These are phyloP conservation scores for Gymnocheta viridis DNA, from an alignment of 2,888 invertebrate genomes.

Conservation along the genomic window DNA sequence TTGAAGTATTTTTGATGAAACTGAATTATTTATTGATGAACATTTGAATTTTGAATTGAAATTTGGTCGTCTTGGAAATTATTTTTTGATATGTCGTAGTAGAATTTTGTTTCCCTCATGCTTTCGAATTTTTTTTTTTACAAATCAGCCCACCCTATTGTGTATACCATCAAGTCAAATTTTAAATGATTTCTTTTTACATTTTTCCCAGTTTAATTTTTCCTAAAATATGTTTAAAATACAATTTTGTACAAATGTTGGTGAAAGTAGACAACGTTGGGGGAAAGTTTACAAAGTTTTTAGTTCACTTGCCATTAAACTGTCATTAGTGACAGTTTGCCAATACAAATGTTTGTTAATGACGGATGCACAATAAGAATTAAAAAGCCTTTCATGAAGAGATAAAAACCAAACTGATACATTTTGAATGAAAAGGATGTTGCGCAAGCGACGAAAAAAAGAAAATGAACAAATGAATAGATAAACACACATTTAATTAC, in stretches of 20 bases:
- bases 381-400: slow-evolving; percentile 9
- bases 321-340: slow-evolving; percentile 68
- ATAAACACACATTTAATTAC: neutral
- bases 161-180: neutral
- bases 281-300: slow-evolving; percentile 32
- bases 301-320: slow-evolving; percentile 60
- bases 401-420: neutral
- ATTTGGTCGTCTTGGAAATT: too few species aligned
- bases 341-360: slow-evolving; percentile 59
- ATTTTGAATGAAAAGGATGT: neutral
- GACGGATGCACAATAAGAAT: slow-evolving; percentile 50
- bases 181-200: neutral
- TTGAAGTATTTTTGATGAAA: too few species aligned
- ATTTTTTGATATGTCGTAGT: too few species aligned
- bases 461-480: neutral
- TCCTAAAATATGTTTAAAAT: neutral
- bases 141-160: too few species aligned
- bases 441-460: too few species aligned
- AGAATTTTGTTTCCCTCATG: too few species aligned
- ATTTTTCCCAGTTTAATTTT: neutral
- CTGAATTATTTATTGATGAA: too few species aligned
- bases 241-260: neutral
- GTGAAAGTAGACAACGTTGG: neutral
- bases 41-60: too few species aligned
- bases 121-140: too few species aligned